phyloP scores from a whole-genome alignment of 2,113 vertebrate species.

The Mola mola region DNA sequence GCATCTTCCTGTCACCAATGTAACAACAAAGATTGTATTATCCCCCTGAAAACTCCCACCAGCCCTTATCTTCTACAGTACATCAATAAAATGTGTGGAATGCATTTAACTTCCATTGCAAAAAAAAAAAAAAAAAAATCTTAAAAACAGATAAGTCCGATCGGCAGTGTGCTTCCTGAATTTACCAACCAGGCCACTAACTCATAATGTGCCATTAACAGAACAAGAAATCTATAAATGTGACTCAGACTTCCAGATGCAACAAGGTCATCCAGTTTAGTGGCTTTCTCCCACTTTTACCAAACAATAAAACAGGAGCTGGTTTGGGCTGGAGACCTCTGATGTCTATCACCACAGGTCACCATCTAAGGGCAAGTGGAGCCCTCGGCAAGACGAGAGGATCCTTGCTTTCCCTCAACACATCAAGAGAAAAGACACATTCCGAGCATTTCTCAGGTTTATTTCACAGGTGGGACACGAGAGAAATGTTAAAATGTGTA shows the following conservation, averaged over 20 bases:
- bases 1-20: slow-evolving; percentile 32
- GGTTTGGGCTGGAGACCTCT: slow-evolving; percentile 33
- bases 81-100: neutral
- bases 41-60: neutral
- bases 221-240: neutral
- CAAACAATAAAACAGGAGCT: slow-evolving; percentile 39
- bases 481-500: too few species aligned
- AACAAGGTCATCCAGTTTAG: slow-evolving; percentile 26
- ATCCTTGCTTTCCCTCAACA: slow-evolving; percentile 66
- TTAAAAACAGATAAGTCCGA: neutral
- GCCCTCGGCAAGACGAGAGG: slow-evolving; percentile 51
- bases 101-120: neutral
- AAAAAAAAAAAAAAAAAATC: neutral
- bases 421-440: slow-evolving; percentile 53
- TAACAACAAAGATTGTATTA: neutral
- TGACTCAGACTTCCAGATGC: neutral
- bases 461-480: too few species aligned
- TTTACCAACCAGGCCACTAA: too few species aligned
- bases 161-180: neutral
- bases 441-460: slow-evolving; percentile 39
- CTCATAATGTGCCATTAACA: neutral
- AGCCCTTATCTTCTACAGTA: neutral
- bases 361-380: slow-evolving; percentile 69
- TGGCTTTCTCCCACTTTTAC: slow-evolving; percentile 15
- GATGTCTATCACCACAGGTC: slow-evolving; percentile 70